Conservation (phyloP, 2,888 invertebrate genomes). For the Latheticus oryzae region DNA sequence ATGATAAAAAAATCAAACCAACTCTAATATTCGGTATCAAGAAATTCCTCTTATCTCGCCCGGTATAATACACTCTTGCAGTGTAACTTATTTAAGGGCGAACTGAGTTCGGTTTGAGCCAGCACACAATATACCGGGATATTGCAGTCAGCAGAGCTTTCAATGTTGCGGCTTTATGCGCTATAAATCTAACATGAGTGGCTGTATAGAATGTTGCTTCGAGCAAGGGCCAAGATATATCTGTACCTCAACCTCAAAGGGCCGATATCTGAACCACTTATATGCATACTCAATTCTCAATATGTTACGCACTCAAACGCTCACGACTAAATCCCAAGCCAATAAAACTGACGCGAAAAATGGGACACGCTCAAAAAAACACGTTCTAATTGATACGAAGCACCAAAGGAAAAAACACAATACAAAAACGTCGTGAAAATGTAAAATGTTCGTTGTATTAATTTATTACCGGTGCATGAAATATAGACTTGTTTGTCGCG, state of each 20-base stretch:
- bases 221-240: slow-evolving; percentile 48
- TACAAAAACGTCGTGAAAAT: too few species aligned
- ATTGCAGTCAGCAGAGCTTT: slow-evolving; percentile 53
- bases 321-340: slow-evolving; percentile 19
- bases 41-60: slow-evolving; percentile 27
- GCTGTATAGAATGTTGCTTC: slow-evolving; percentile 54
- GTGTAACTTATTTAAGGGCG: slow-evolving; percentile 41
- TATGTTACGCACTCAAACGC: slow-evolving; percentile 45
- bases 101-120: slow-evolving; percentile 37
- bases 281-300: slow-evolving; percentile 51
- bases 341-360: too few species aligned
- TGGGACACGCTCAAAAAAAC: too few species aligned
- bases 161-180: slow-evolving; percentile 54
- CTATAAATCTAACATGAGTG: slow-evolving; percentile 57
- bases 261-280: slow-evolving; percentile 50
- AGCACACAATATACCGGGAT: slow-evolving; percentile 45
- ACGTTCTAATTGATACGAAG: too few species aligned
- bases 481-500: slow-evolving; percentile 36
- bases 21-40: slow-evolving; percentile 29
- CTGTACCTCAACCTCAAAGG: slow-evolving; percentile 49
- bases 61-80: slow-evolving; percentile 29
- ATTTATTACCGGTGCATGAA: slow-evolving; percentile 16
- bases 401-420: too few species aligned
- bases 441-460: too few species aligned
- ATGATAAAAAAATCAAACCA: neutral